Conservation (phyloP, 2,797 vertebrate species). For the Poecilia velifera region DNA sequence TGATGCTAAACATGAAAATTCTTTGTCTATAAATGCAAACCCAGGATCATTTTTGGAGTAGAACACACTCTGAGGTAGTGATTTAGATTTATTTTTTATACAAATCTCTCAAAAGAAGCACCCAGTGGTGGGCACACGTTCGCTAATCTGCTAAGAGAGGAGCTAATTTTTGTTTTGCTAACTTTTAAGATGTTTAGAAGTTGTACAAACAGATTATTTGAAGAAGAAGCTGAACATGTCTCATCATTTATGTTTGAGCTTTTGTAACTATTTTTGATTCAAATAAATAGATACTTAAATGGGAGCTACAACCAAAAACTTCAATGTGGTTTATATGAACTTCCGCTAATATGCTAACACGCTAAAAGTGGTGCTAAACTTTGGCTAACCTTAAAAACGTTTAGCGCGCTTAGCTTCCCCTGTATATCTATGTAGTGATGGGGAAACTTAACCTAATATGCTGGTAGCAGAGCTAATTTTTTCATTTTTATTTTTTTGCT, state of each 20-base stretch:
- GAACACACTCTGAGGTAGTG: constrained; percentile 87
- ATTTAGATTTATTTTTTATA: constrained; percentile 34
- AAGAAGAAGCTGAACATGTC: constrained; percentile 61
- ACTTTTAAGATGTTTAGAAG: background rate
- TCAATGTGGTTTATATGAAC: no score
- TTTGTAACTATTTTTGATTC: background rate
- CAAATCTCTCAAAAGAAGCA: background rate
- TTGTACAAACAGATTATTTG: constrained; percentile 79
- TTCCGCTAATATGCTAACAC: no score
- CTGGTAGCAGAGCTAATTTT: no score
- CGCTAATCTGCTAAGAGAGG: background rate
- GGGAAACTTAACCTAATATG: no score
- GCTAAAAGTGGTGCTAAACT: no score
- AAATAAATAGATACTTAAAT: background rate
- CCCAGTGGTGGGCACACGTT: background rate
- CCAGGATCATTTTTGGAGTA: constrained; percentile 90
- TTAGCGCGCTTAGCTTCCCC: no score
- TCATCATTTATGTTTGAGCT: constrained; percentile 3
- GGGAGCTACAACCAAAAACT: no score
- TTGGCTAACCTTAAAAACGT: no score
- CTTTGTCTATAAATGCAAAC: constrained; percentile 82
- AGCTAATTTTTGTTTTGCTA: background rate
- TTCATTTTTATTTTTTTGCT: background rate
- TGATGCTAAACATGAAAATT: constrained; percentile 58
- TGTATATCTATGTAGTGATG: no score